Base-by-base conservation (phyloP, 2,888 invertebrate species). In the Micropterix aruncella region DNA sequence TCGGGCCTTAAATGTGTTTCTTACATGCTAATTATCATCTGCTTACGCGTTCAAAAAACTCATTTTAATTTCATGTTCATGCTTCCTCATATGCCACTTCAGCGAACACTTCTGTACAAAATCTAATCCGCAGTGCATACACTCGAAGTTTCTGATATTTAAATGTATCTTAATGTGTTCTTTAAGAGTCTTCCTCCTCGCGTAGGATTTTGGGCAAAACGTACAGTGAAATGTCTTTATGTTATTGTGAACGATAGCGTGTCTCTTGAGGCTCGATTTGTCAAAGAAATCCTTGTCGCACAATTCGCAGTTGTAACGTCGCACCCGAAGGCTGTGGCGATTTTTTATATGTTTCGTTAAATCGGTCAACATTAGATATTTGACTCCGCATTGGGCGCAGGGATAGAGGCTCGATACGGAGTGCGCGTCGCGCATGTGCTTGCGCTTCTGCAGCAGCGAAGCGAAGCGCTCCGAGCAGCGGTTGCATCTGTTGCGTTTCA, bases 271-370 rank as follows among this genome's bases (percentile, higher is more conserved):
- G 44, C 67, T 66, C 40, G 65, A 67, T 2, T 60, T 59, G 1
- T 65, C 65, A 51, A 59, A 62, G 40, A 70, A 70, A 27, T 62
- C 56, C 64, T 63, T 63, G 44, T 65, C 63, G 46, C 70, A 70
- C 19, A 53, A 57, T 2, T 55, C 56, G 47, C 70, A 70, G 0
- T 52, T 52, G 40, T 59, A 64, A 19, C 57, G 58, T 2, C 60
- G 55, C 44, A 62, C 58, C 0, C 59, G 59, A 0, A 66, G 65
- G 36, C 67, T 63, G 48, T 69, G 69, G 0, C 61, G 59, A 0
- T 61, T 55, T 15, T 60, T 53, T 0, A 68, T 57, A 43, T 68
- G 69, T 2, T 58, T 57, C 0, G 65, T 61, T 9, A 67, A 56
- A 44, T n/a, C n/a, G n/a, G n/a, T n/a, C n/a, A n/a, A n/a, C n/a